These are phyloP conservation scores for Cyrtodaria siliqua DNA, from an alignment of 2,888 invertebrate genomes.

Conservation along the genomic window DNA sequence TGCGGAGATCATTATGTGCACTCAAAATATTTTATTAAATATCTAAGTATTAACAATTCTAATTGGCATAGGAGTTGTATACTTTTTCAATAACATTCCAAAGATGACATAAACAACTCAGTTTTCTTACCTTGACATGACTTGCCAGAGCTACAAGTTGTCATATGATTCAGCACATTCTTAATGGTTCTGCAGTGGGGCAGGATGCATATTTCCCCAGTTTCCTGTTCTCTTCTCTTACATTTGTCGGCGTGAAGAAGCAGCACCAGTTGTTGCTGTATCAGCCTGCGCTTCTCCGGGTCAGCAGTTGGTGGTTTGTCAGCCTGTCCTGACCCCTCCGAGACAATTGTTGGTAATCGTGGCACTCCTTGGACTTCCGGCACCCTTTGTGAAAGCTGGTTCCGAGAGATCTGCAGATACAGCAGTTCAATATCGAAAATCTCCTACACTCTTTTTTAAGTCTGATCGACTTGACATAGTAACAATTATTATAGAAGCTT, in stretches of 20 bases:
- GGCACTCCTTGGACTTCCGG: slow-evolving; percentile 45
- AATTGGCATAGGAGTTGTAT: no score
- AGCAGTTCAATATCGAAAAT: no score
- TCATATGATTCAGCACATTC: slow-evolving; percentile 99
- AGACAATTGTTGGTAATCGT: slow-evolving; percentile 54
- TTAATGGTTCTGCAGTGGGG: slow-evolving; percentile 99
- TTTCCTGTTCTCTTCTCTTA: slow-evolving; percentile 96
- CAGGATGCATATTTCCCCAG: slow-evolving; percentile 95
- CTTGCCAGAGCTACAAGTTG: slow-evolving; percentile 95
- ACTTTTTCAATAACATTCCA: no score
- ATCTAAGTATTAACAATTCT: no score
- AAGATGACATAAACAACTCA: no score
- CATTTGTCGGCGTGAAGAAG: slow-evolving; percentile 99
- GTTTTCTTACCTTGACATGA: slow-evolving; percentile 85
- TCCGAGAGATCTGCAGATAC: background rate
- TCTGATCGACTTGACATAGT: no score
- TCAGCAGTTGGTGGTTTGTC: slow-evolving; percentile 88
- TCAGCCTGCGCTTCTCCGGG: slow-evolving; percentile 98
- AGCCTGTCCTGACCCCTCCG: slow-evolving; percentile 51
- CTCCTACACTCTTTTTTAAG: no score
- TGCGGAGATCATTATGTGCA: no score
- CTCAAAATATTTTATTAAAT: no score
- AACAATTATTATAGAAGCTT: no score
- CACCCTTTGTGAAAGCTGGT: slow-evolving; percentile 50
- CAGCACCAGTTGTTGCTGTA: slow-evolving; percentile 98